Base-by-base conservation (phyloP, 2,113 vertebrate genomes). In the Delphinus delphis region DNA sequence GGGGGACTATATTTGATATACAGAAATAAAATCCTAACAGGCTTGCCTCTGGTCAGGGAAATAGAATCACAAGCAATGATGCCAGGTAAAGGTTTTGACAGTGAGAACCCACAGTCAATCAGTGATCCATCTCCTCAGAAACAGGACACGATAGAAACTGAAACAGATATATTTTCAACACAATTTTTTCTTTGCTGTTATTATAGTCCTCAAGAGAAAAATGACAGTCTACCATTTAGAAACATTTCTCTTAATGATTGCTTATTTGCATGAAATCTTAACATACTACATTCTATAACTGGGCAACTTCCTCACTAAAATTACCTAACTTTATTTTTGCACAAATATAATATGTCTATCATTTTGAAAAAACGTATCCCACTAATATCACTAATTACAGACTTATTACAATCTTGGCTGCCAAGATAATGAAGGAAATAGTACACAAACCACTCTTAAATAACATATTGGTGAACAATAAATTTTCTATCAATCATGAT, bases 381-480 rank as follows among this genome's bases (percentile, higher is more conserved):
- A 84, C 63, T 98, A 97, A 93, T 97, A 97, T 97, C 93, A 96
- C 92, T 98, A 98, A 98, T 98, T 98, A 58, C 7, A 90, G 88
- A 87, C 92, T 97, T 97, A 90, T 96, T 97, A 92, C 50, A 93
- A 84, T 17, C 92, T 97, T 96, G 14, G 77, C 73, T 97, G 60
- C 79, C 70, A 98, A 91, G 94, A 96, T 97, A 98, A 98, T 96
- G 36, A 94, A 53, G 88, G 88, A 96, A 97, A 98, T 92, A 98
- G 28, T 80, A 97, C 62, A 93, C 1, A 28, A 93, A 41, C 73
- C 95, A 95, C 31, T 97, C 94, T 98, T 96, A 97, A 98, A 97
- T 97, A 97, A 93, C 44, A 73, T 95, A 67, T 87, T 94, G 41
- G 87, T 76, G 85, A 98, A 97, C 14, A 97, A 81, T 94, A 21